Evolutionary conservation across 2,113 vertebrate species (phyloP).

Genomic region (Melanerpes formicivorus): DNA sequence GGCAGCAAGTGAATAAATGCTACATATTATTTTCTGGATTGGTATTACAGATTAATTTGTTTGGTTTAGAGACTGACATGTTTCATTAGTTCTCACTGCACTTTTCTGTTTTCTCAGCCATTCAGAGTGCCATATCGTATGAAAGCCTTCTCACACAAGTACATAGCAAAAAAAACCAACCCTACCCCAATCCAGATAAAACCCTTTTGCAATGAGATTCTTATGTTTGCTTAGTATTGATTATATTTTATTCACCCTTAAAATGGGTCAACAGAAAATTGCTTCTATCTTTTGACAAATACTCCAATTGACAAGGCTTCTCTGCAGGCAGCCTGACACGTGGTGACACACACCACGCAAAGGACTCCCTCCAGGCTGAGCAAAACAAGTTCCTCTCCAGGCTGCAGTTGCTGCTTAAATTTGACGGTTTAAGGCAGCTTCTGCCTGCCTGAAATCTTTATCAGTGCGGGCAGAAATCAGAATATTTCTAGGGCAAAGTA

Average conservation of each 20-base stretch:
- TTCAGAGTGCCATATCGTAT: accelerated
- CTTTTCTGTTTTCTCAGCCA: neutral
- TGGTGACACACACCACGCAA: neutral
- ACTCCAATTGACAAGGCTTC: neutral
- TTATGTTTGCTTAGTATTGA: conserved; percentile 25
- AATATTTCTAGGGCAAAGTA: conserved; percentile 39
- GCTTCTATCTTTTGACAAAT: conserved; percentile 8
- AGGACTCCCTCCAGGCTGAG: conserved; percentile 5
- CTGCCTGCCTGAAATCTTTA: conserved; percentile 23
- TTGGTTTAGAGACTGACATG: neutral
- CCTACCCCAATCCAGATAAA: neutral
- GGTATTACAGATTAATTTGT: neutral
- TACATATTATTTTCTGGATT: neutral
- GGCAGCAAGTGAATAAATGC: neutral
- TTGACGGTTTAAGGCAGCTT: conserved; percentile 14
- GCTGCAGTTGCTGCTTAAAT: neutral
- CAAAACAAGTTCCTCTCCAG: neutral
- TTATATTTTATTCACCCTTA: conserved; percentile 27
- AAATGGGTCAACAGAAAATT: conserved; percentile 37
- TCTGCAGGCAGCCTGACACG: neutral
- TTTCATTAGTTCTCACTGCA: neutral
- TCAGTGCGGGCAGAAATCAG: neutral
- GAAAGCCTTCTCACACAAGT: neutral
- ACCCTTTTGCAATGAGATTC: neutral
- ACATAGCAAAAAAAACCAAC: neutral